Conservation (phyloP, 2,113 vertebrate genomes). For the Acanthochromis polyacanthus region DNA sequence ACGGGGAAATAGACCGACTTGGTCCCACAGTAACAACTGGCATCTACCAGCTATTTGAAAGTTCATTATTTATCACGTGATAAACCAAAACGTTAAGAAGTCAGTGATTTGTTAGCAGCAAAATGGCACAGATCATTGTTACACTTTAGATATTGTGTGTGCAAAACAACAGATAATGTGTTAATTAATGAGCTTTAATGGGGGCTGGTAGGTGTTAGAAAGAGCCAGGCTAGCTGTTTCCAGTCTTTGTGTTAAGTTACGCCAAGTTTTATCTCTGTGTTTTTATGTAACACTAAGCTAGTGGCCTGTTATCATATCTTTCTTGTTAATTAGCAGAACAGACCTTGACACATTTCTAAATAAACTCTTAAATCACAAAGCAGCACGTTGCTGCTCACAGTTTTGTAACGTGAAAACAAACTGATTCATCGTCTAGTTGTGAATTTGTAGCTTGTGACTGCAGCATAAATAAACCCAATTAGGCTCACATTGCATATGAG, state of each 20-base stretch:
- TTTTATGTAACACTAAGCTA: background rate
- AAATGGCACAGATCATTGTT: too few relatives aligned
- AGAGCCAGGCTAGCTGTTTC: too few relatives aligned
- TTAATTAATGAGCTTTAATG: too few relatives aligned
- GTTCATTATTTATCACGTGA: too few relatives aligned
- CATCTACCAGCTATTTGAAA: background rate
- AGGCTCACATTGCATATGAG: background rate
- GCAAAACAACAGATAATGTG: too few relatives aligned
- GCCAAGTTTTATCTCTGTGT: too few relatives aligned
- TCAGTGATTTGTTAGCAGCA: too few relatives aligned
- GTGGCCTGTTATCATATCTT: background rate
- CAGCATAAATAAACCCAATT: slow-evolving; percentile 14
- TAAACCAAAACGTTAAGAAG: too few relatives aligned
- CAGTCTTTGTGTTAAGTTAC: too few relatives aligned
- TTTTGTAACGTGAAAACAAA: background rate
- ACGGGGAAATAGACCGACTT: too few relatives aligned
- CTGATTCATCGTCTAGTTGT: background rate
- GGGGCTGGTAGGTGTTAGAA: too few relatives aligned
- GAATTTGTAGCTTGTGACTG: background rate
- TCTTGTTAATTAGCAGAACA: background rate
- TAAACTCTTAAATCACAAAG: slow-evolving; percentile 12
- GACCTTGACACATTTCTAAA: slow-evolving; percentile 17
- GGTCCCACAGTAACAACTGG: background rate
- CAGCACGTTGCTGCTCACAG: background rate
- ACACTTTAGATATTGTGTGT: too few relatives aligned